Conservation (phyloP, 2,888 invertebrate species). For the Pseudococcus longispinus region DNA sequence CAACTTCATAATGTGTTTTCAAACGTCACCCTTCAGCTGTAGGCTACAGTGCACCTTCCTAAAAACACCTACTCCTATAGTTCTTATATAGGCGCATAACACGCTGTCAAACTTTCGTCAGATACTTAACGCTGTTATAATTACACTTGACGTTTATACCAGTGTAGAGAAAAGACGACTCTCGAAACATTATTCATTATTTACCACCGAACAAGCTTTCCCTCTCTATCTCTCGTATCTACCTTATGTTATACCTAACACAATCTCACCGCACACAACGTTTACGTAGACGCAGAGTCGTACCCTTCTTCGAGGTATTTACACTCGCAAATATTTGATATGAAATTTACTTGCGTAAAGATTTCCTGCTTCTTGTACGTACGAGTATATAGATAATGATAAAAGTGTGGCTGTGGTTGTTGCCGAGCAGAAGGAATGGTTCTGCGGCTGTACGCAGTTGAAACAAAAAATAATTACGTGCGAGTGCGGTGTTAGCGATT, state of each 20-base stretch:
- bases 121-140: slow-evolving; percentile 1
- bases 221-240: neutral
- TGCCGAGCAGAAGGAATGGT: neutral
- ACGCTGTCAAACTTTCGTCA: slow-evolving; percentile 7
- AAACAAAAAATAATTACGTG: neutral
- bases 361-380: neutral
- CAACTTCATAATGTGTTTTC: neutral
- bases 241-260: neutral
- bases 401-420: neutral
- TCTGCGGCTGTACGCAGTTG: neutral
- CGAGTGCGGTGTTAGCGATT: neutral
- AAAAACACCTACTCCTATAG: neutral
- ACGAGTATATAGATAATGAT: neutral
- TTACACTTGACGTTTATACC: slow-evolving; percentile 6
- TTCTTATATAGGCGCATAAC: neutral
- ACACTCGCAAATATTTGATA: neutral
- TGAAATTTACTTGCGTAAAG: neutral
- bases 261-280: neutral
- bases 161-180: neutral
- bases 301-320: neutral
- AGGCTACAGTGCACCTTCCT: neutral
- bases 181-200: slow-evolving; percentile 12
- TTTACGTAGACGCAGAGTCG: neutral
- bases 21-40: neutral
- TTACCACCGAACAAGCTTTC: neutral